Base-by-base conservation (phyloP, 2,797 vertebrate species). In the Lates japonicus region DNA sequence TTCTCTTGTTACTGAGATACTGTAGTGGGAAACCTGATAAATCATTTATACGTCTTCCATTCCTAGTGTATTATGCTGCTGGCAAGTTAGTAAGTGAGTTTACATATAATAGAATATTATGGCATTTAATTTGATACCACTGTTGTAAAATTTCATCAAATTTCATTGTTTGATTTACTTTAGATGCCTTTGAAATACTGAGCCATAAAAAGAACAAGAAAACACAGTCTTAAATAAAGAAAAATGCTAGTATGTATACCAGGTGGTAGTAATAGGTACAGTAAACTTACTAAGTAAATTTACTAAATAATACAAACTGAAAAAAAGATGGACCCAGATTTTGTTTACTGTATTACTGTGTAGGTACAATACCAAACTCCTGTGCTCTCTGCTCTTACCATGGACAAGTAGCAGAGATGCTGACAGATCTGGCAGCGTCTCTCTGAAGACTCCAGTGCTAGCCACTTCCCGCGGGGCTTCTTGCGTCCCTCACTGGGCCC, bases 331-430 rank as follows among this genome's bases (percentile, higher is more conserved):
- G 41, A 29, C 25, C 25, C 25, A 29, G 25, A 29, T 20, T 25
- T 12, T 33, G 19, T 52, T 51, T 42, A 29, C 25, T 29, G 2
- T 29, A 3, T 31, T 41, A 1, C 2, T 59, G 31, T 29, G 33
- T 25, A 10, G 29, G 35, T 4, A 22, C 39, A 67, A 65, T 1
- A 9, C 22, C 19, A 37, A 19, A 9, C 35, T 17, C 3, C 17
- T 3, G 44, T 9, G 59, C 20, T n/a, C 6, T 25, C 19, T 35
- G 72, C 67, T 62, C 97, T 96, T 90, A 99, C 98, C 98, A 99
- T 99, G 80, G 98, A 99, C 74, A 99, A 94, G 84, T 99, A 99
- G 93, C 98, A 99, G 79, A 99, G 94, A 91, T 99, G 97, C 93
- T 98, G 98, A 93, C 98, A 99, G 79, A 97, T 97, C 94, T 99